phyloP scores from a whole-genome alignment of 2,888 invertebrate genomes.

The Ernsta delagoae region DNA sequence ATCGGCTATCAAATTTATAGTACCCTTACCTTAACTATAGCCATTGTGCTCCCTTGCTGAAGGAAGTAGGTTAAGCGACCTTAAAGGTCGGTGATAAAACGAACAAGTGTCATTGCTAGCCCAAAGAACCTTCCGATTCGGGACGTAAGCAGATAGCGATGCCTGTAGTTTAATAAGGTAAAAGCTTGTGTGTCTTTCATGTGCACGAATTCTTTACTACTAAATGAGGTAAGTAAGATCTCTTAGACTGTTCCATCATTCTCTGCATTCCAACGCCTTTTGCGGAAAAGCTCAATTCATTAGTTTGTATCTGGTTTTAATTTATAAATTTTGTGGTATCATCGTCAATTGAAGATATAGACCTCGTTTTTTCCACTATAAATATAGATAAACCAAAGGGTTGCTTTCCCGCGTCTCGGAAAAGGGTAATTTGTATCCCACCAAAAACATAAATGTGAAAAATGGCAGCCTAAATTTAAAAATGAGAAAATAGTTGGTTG shows the following conservation, averaged over 20 bases:
- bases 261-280: background rate
- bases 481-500: too few relatives aligned
- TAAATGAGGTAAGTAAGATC: background rate
- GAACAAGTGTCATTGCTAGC: slow-evolving; percentile 68
- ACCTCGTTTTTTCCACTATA: slow-evolving; percentile 34
- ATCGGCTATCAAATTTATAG: slow-evolving; percentile 17
- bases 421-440: slow-evolving; percentile 39
- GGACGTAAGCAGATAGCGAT: slow-evolving; percentile 72
- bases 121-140: slow-evolving; percentile 58
- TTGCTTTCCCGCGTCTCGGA: slow-evolving; percentile 47
- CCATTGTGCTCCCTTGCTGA: slow-evolving; percentile 8
- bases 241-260: background rate
- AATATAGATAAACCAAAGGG: slow-evolving; percentile 51
- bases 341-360: slow-evolving; percentile 31
- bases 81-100: slow-evolving; percentile 68
- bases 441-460: too few relatives aligned
- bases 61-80: slow-evolving; percentile 57
- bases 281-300: background rate
- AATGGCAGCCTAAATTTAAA: too few relatives aligned
- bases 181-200: background rate
- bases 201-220: background rate
- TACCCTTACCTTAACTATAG: slow-evolving; percentile 26
- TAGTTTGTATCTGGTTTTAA: slow-evolving; percentile 14
- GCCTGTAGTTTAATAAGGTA: slow-evolving; percentile 68
- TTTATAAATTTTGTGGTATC: slow-evolving; percentile 17